phyloP scores from a whole-genome alignment of 2,797 vertebrate species.

The Dicrostonyx torquatus region DNA sequence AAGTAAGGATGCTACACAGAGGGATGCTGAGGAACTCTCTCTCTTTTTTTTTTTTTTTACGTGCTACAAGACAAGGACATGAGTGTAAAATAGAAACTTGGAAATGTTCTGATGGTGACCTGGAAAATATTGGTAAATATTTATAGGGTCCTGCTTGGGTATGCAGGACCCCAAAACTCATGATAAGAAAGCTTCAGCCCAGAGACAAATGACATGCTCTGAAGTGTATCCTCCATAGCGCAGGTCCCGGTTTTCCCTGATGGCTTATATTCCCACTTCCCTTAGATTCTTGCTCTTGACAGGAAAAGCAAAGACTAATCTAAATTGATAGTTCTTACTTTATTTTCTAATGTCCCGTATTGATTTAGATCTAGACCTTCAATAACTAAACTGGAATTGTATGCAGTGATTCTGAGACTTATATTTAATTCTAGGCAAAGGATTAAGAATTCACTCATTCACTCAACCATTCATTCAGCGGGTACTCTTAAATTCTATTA shows the following conservation, averaged over 20 bases:
- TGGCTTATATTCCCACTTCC: not conserved
- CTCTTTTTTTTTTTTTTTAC: not conserved
- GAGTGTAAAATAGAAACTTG: not conserved
- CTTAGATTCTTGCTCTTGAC: not conserved
- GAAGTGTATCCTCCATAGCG: not conserved
- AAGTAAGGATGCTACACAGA: not conserved
- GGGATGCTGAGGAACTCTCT: not conserved
- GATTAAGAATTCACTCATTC: not conserved
- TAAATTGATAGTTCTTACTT: conserved; percentile 16
- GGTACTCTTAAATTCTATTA: not conserved
- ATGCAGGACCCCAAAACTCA: not conserved
- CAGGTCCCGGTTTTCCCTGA: not conserved
- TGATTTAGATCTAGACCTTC: conserved; percentile 2
- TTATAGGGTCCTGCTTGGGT: not conserved
- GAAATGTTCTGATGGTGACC: not conserved
- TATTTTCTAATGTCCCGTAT: conserved; percentile 6
- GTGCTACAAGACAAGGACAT: not conserved
- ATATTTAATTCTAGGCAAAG: not conserved
- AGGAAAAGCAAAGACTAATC: not conserved
- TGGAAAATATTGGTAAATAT: not conserved
- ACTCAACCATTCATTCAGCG: not conserved
- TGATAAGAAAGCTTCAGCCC: not conserved
- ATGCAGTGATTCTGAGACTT: not conserved
- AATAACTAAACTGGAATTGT: not conserved
- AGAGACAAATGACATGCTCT: not conserved